These are phyloP conservation scores for Pseudochirops cupreus DNA, from an alignment of 2,797 vertebrate genomes.

Conservation along the genomic window DNA sequence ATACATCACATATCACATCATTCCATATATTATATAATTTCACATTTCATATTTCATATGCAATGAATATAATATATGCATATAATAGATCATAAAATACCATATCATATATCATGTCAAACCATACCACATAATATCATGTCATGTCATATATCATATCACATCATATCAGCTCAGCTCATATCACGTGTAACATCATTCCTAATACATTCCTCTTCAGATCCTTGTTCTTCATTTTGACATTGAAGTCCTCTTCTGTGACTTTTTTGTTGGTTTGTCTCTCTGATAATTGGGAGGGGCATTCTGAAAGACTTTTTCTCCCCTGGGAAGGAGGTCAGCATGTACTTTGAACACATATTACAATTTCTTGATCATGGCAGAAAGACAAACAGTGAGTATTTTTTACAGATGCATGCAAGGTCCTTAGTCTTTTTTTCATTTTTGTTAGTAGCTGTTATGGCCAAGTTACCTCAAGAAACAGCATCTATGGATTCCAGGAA, in stretches of 20 bases:
- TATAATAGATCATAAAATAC: no score
- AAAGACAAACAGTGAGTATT: neutral
- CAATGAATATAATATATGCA: no score
- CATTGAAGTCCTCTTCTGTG: neutral
- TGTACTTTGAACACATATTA: neutral
- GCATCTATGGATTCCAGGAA: neutral
- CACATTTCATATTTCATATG: no score
- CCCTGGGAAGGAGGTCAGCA: neutral
- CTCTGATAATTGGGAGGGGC: neutral
- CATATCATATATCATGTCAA: neutral
- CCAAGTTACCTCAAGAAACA: neutral
- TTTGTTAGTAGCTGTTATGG: neutral
- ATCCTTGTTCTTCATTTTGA: neutral
- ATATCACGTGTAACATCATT: neutral
- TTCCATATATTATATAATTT: no score
- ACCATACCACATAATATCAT: neutral
- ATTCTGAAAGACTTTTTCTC: neutral
- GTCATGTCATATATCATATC: neutral
- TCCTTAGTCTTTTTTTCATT: neutral
- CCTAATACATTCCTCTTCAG: neutral
- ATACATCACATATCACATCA: neutral
- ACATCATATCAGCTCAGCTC: neutral
- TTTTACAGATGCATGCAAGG: neutral
- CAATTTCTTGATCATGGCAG: neutral
- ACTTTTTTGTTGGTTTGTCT: neutral